Evolutionary conservation across 2,888 invertebrate genomes (phyloP), one percentile per base, ranked within the genome.

Genomic region (Cabera pusaria): DNA sequence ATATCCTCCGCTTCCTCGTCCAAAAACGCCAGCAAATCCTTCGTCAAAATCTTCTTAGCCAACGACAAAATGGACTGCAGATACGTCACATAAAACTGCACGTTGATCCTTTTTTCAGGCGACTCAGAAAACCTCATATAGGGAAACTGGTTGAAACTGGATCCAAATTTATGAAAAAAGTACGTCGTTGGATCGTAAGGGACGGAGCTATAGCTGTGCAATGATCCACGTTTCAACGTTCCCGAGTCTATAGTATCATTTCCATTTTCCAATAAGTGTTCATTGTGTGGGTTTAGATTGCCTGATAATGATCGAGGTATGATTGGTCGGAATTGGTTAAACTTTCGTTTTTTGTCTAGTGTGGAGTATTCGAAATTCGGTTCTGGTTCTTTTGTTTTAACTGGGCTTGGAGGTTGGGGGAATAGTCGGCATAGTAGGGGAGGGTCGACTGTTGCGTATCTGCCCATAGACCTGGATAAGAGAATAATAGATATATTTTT

Each of bases 101-200:
- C 86, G 31, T 85, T 90, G n/a, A 83, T 79, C 55, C 91, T 90
- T 65, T 93, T 93, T 43, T 93, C 93, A 0, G 93, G 92, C 0
- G 92, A 92, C 54, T 95, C 95, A 1, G 93, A 92, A 48, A 94
- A 93, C 49, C 94, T 90, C 92, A 96, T 93, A 50, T 95, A 94
- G 0, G 95, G 95, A 60, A 96, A 95, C 73, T 96, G 96, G 77
- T 96, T 96, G 69, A 98, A 98, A 73, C 96, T 96, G 0, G 98
- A 97, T 4, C 98, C 98, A 67, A 96, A 96, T 63, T 96, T 95
- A 38, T 95, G 93, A 65, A 98, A 98, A 79, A 97, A 98, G 70
- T 96, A 95, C 0, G 94, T 94, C 0, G 94, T 93, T 0, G 96
- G 93, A 79, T 97, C 95, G 49, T 94, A 95, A 0, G 93, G 93